Conservation (phyloP, 1,140 invertebrate species). For the Drosophila serrata region DNA sequence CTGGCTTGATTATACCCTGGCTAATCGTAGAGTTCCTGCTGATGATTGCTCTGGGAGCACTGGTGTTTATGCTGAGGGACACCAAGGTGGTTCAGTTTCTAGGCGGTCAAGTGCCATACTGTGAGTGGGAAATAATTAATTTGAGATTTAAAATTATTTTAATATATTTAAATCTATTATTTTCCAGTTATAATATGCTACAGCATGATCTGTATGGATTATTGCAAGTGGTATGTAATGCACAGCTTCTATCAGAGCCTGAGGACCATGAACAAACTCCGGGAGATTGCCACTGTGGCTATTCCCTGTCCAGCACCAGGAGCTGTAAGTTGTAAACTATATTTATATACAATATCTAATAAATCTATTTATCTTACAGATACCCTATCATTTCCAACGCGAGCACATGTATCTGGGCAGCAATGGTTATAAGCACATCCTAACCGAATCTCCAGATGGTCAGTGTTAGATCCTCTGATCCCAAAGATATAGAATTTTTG, state of each 20-base stretch:
- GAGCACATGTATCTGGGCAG: conserved; percentile 85
- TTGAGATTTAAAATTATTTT: not conserved
- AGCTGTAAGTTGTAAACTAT: conserved; percentile 50
- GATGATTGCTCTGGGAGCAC: conserved; percentile 53
- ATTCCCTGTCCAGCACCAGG: conserved; percentile 82
- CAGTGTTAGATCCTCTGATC: conserved; percentile 49
- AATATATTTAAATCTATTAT: no score
- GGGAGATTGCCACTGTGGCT: conserved; percentile 83
- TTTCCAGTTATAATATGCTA: conserved; percentile 72
- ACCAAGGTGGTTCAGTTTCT: conserved; percentile 65
- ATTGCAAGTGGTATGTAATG: conserved; percentile 80
- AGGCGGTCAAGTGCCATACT: conserved; percentile 68
- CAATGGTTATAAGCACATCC: conserved; percentile 83
- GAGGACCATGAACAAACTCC: conserved; percentile 77
- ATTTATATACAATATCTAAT: not conserved
- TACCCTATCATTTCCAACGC: conserved; percentile 79
- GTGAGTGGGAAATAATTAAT: conserved; percentile 51
- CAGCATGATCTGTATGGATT: conserved; percentile 67
- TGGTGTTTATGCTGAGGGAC: conserved; percentile 70
- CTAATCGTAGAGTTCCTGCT: conserved; percentile 74
- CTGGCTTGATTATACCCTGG: conserved; percentile 77
- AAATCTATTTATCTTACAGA: conserved; percentile 20
- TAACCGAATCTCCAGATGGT: conserved; percentile 81
- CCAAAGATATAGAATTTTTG: not conserved
- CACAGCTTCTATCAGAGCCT: conserved; percentile 81